A percentile compares a stretch with the other conserved stretches of the same genome.
These are phyloP conservation scores for Butastur rufipennis DNA, from an alignment of 2,113 vertebrate genomes.

Conservation along the genomic window DNA sequence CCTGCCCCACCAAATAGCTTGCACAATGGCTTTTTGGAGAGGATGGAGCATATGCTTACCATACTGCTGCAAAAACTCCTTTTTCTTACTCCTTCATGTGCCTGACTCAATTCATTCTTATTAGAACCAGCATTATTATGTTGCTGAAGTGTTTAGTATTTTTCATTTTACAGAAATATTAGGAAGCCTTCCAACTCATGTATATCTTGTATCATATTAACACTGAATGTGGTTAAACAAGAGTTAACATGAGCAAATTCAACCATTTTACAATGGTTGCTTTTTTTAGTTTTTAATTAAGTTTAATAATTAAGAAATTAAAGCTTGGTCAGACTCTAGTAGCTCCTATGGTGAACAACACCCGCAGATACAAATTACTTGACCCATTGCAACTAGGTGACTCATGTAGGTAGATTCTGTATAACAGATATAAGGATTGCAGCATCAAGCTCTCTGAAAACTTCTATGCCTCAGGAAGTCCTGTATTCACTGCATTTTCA, in stretches of 20 bases:
- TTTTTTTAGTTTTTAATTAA: neutral
- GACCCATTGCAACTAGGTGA: neutral
- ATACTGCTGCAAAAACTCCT: neutral
- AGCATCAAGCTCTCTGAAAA: neutral
- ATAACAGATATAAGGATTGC: neutral
- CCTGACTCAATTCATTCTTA: neutral
- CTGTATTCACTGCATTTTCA: neutral
- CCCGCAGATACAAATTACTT: neutral
- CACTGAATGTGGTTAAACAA: neutral
- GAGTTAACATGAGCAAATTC: neutral
- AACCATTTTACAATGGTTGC: neutral
- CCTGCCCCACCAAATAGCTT: neutral
- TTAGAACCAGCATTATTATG: neutral
- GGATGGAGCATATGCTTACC: neutral
- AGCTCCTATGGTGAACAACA: neutral
- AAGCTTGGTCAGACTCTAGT: neutral
- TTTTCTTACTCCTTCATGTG: neutral
- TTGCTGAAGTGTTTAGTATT: neutral
- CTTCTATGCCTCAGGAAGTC: neutral
- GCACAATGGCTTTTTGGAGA: constrained; percentile 21
- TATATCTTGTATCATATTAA: neutral
- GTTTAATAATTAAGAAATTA: neutral
- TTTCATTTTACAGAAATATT: neutral
- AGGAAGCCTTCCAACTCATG: neutral
- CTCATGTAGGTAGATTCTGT: neutral